Conservation (phyloP, 2,113 vertebrate species). For the Triplophysa tibetana region DNA sequence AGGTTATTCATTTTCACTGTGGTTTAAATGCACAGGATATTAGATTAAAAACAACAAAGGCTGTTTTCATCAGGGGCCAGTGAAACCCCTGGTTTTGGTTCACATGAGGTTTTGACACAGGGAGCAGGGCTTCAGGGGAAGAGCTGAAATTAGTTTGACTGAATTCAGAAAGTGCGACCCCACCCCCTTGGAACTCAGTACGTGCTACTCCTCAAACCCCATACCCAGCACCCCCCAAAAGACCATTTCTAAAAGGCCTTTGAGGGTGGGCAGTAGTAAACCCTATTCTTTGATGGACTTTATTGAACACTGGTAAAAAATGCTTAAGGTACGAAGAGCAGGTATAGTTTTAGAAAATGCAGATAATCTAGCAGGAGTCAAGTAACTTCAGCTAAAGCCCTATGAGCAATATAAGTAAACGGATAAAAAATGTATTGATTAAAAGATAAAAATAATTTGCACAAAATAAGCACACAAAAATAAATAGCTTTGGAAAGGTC, state of each 20-base stretch:
- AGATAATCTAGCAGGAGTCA: neutral
- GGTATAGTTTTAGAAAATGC: neutral
- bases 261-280: slow-evolving; percentile 61
- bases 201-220: slow-evolving; percentile 64
- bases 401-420: no score
- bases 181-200: slow-evolving; percentile 38
- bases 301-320: neutral
- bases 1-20: slow-evolving; percentile 43
- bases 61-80: slow-evolving; percentile 60
- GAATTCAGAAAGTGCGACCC: slow-evolving; percentile 75
- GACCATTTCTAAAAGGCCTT: slow-evolving; percentile 70
- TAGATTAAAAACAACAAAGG: slow-evolving; percentile 69
- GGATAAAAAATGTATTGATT: no score
- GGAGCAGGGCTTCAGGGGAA: slow-evolving; percentile 61
- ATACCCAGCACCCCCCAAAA: slow-evolving; percentile 56
- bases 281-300: slow-evolving; percentile 66
- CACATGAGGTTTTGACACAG: slow-evolving; percentile 60
- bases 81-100: slow-evolving; percentile 61
- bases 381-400: no score
- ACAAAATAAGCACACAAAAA: no score
- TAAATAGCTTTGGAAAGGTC: no score
- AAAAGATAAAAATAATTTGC: no score
- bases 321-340: neutral
- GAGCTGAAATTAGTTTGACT: slow-evolving; percentile 75
- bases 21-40: slow-evolving; percentile 61